Percentiles rank a stretch among this genome's conserved stretches.
phyloP scores from a whole-genome alignment of 2,797 vertebrate genomes.

The Furcifer pardalis region DNA sequence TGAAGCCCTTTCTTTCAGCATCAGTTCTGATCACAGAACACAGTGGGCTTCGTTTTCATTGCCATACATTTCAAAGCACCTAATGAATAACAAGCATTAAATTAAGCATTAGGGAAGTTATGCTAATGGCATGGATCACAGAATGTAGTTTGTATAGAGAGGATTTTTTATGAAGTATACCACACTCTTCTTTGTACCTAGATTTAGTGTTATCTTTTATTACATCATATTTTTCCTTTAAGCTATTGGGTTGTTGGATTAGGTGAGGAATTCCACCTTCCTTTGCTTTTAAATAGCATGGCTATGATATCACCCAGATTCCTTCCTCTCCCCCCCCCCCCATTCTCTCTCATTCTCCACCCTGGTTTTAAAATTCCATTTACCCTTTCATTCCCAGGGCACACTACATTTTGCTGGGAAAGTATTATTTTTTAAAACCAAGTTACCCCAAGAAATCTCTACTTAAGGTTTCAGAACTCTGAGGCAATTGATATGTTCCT shows the following conservation, averaged over 20 bases:
- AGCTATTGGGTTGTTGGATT: constrained; percentile 73
- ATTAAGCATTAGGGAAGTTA: accelerated
- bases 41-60: neutral
- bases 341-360: constrained; percentile 46
- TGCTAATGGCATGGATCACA: neutral
- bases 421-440: neutral
- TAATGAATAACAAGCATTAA: accelerated
- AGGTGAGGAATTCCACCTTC: constrained; percentile 74
- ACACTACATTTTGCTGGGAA: neutral
- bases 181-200: constrained; percentile 20
- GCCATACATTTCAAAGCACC: neutral
- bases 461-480: neutral
- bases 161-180: constrained; percentile 49
- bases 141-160: constrained; percentile 14
- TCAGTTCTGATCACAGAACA: neutral
- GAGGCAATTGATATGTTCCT: too few species aligned
- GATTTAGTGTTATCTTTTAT: constrained; percentile 46
- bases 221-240: constrained; percentile 64
- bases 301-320: constrained; percentile 59
- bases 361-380: constrained; percentile 59
- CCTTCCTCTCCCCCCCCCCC: constrained; percentile 14
- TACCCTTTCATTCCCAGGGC: constrained; percentile 52
- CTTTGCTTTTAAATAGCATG: constrained; percentile 73
- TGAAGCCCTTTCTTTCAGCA: constrained; percentile 1
- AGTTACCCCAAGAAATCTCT: neutral